Evolutionary conservation across 1,140 invertebrate species (phyloP).

Genomic region (Zaprionus inermis): DNA sequence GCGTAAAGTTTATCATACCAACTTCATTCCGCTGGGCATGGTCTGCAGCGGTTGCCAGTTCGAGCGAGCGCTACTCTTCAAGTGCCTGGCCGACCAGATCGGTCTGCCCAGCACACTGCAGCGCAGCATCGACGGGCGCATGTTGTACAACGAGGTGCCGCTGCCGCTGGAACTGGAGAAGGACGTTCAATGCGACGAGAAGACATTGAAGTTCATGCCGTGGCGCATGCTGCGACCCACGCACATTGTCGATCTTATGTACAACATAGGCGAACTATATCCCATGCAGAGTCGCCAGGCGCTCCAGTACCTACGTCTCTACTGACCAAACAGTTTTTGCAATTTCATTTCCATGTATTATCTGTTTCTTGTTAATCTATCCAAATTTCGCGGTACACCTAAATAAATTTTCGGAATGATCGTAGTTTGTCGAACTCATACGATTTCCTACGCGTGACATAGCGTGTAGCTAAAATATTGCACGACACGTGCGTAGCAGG

Average conservation of each 20-base stretch:
- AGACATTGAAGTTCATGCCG: slow-evolving; percentile 83
- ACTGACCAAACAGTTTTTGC: slow-evolving; percentile 23
- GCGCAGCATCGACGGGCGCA: slow-evolving; percentile 85
- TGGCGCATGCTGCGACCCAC: slow-evolving; percentile 86
- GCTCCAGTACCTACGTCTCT: slow-evolving; percentile 71
- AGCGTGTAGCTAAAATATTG: background rate
- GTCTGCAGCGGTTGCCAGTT: slow-evolving; percentile 86
- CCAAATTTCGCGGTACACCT: slow-evolving; percentile 43
- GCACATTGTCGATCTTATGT: slow-evolving; percentile 87
- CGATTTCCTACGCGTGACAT: no score
- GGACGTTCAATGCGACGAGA: slow-evolving; percentile 74
- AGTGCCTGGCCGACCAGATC: slow-evolving; percentile 87
- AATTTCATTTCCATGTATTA: background rate
- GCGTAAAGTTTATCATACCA: slow-evolving; percentile 66
- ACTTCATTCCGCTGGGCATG: slow-evolving; percentile 86
- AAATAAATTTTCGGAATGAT: slow-evolving; percentile 14
- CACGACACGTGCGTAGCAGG: background rate
- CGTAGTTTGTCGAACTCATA: background rate
- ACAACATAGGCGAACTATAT: slow-evolving; percentile 85
- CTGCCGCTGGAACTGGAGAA: slow-evolving; percentile 84
- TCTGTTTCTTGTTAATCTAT: background rate
- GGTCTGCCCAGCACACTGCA: slow-evolving; percentile 86
- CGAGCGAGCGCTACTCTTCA: slow-evolving; percentile 88
- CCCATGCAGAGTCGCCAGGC: slow-evolving; percentile 84
- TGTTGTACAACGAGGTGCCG: slow-evolving; percentile 87